Base-by-base conservation (phyloP, 2,797 vertebrate species). In the Falco concolor region DNA sequence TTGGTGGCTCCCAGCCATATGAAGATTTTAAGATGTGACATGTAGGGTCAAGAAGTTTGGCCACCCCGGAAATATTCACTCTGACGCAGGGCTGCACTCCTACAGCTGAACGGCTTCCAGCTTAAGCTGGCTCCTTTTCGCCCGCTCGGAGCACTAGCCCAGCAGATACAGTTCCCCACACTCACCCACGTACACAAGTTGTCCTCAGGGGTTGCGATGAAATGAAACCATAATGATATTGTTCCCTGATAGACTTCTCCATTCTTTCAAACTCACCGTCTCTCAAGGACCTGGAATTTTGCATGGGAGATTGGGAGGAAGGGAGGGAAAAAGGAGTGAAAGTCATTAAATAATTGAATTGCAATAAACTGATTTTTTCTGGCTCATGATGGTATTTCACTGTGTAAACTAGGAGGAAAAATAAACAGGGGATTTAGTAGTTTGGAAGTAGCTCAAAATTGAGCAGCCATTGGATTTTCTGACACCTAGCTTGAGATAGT, bases 311-410 rank as follows among this genome's bases (percentile, higher is more conserved):
- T 12, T 77, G 59, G 45, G 75, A 73, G 32, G 45, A 61, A 56
- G 34, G 52, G 89, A 61, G 64, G 36, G 56, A 34, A 22, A 90
- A 93, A 93, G 50, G 82, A 77, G 82, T 75, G 61, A 94, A 90
- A 91, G 89, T 93, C 82, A 76, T 97, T 94, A 95, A 97, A 97
- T 97, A 98, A 98, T 96, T 97, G 94, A 97, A 96, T 96, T 96
- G 96, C 90, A 97, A 96, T 93, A 96, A 97, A 96, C 91, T 75
- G 96, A 96, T 96, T 96, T 96, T 97, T 96, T 95, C 96, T 97
- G 96, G 95, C 93, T 95, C 90, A 19, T 80, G 82, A 87, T 96
- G 95, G 56, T 91, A 97, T 97, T 97, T 97, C 86, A 88, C 96
- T 97, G 85, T 95, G 90, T 96, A 97, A 97, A 96, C 90, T 86